Percentiles rank a stretch among this genome's conserved stretches.
phyloP scores from a whole-genome alignment of 2,888 invertebrate species.

The Argyresthia goedartella region DNA sequence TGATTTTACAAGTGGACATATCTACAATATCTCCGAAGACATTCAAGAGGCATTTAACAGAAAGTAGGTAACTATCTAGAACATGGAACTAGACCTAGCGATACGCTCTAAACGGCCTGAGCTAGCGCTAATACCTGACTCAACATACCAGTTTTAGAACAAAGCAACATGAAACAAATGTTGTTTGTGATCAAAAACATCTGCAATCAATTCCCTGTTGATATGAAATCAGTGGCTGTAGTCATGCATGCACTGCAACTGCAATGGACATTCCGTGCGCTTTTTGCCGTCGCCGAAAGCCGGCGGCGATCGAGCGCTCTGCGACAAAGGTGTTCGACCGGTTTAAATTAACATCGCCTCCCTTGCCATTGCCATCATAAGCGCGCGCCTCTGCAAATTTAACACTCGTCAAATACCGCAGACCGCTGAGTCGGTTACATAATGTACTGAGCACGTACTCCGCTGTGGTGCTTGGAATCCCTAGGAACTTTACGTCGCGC shows the following conservation, averaged over 20 bases:
- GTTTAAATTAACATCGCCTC: slow-evolving; percentile 52
- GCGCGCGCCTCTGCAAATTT: slow-evolving; percentile 62
- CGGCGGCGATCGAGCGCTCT: slow-evolving; percentile 44
- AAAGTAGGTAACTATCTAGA: too few species aligned
- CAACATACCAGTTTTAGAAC: too few species aligned
- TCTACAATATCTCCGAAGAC: too few species aligned
- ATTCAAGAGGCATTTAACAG: too few species aligned
- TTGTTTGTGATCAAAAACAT: background rate
- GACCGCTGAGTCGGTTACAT: slow-evolving; percentile 24
- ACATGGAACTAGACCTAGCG: too few species aligned
- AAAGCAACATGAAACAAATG: too few species aligned
- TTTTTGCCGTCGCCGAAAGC: slow-evolving; percentile 67
- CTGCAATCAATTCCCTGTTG: background rate
- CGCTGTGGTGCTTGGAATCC: background rate
- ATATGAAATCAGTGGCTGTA: background rate
- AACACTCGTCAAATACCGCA: slow-evolving; percentile 61
- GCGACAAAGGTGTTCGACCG: slow-evolving; percentile 62
- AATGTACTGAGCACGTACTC: background rate
- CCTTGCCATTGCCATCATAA: slow-evolving; percentile 43
- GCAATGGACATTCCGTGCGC: slow-evolving; percentile 35
- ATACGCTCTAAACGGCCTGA: too few species aligned
- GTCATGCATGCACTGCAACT: background rate
- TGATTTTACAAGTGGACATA: too few species aligned
- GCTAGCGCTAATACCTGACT: too few species aligned
- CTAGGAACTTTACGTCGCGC: background rate